Percentiles rank a stretch among this genome's conserved stretches.
Evolutionary conservation across 2,797 vertebrate genomes (phyloP).

Genomic region (Adelosebastes latens): DNA sequence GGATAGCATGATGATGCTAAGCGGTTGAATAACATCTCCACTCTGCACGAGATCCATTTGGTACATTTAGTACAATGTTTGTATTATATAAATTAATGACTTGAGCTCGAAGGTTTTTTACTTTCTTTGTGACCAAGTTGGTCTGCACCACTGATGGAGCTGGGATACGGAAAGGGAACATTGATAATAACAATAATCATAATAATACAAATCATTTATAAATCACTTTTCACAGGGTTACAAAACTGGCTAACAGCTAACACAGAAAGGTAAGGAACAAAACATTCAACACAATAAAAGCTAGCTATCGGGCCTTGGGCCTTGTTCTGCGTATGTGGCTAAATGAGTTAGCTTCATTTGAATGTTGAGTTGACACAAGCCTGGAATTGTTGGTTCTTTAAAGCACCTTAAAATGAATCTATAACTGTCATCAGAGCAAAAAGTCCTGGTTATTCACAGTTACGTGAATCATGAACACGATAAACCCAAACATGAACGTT

Average conservation of each 20-base stretch:
- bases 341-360: neutral
- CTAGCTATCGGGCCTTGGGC: neutral
- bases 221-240: neutral
- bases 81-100: conserved; percentile 54
- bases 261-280: neutral
- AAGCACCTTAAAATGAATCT: neutral
- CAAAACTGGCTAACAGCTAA: neutral
- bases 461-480: neutral
- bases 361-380: neutral
- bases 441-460: neutral
- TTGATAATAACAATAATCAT: neutral
- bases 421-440: neutral
- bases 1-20: conserved; percentile 65
- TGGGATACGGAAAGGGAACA: neutral
- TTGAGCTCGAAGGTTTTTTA: conserved; percentile 6
- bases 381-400: neutral
- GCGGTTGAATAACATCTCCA: conserved; percentile 65
- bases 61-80: conserved; percentile 70
- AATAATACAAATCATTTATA: neutral
- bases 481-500: neutral
- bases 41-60: conserved; percentile 61
- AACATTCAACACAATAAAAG: neutral
- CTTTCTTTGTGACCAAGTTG: conserved; percentile 1
- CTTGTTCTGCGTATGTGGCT: neutral
- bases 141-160: neutral